A percentile compares a stretch with the other conserved stretches of the same genome.
phyloP scores from a whole-genome alignment of 2,113 vertebrate species.

The Elaphurus davidianus region DNA sequence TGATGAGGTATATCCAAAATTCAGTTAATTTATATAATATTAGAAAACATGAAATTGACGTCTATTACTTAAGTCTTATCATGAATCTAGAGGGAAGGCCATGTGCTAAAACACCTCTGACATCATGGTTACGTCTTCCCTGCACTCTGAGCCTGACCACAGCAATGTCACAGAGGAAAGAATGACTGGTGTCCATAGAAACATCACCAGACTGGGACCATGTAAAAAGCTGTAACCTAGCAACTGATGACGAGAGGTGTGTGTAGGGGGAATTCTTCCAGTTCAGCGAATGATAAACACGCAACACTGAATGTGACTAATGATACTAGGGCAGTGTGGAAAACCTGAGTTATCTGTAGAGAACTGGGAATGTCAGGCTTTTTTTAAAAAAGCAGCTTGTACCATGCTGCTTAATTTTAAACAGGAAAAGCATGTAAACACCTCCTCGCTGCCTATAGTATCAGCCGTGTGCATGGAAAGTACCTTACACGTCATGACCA shows the following conservation, averaged over 20 bases:
- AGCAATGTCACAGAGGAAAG: conserved; percentile 47
- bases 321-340: not conserved
- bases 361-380: not conserved
- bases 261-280: conserved; percentile 52
- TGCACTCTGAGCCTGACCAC: conserved; percentile 35
- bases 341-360: conserved; percentile 22
- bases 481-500: not conserved
- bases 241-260: conserved; percentile 58
- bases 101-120: not conserved
- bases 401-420: not conserved
- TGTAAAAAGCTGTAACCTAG: conserved; percentile 69
- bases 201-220: conserved; percentile 69
- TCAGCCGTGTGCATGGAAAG: not conserved
- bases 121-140: conserved; percentile 68
- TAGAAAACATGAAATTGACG: not conserved
- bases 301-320: not conserved
- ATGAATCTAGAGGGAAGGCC: not conserved
- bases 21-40: not conserved
- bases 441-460: not conserved
- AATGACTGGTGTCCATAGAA: conserved; percentile 77
- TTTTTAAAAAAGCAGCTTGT: not conserved
- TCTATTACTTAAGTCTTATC: not conserved
- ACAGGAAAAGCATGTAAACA: conserved; percentile 32
- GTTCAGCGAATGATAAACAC: not conserved
- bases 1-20: not conserved